A percentile compares a stretch with the other conserved stretches of the same genome.
Conservation (phyloP, 2,113 vertebrate genomes). For the Xiphophorus hellerii region DNA sequence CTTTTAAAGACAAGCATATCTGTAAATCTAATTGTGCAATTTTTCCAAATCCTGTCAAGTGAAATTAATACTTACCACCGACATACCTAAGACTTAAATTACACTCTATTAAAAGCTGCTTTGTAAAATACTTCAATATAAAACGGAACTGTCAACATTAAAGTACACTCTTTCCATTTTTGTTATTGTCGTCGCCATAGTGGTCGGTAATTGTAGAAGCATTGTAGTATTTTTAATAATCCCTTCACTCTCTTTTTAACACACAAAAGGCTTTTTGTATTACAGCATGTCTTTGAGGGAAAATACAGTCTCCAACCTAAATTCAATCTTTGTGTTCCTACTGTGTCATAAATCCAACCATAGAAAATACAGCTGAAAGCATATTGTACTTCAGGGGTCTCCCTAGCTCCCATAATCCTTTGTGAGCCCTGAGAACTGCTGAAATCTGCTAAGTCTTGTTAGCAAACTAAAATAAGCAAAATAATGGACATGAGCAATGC, state of each 20-base stretch:
- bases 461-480: background rate
- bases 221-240: background rate
- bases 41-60: too few species aligned
- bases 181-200: background rate
- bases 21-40: too few species aligned
- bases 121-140: too few species aligned
- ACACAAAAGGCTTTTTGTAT: background rate
- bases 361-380: background rate
- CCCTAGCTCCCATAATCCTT: background rate
- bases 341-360: background rate
- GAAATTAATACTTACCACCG: too few species aligned
- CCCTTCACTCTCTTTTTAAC: background rate
- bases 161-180: background rate
- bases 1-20: too few species aligned
- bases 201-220: background rate
- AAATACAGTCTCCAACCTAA: background rate
- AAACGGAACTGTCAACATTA: too few species aligned
- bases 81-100: too few species aligned
- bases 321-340: background rate
- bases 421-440: background rate
- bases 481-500: slow-evolving; percentile 27
- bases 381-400: background rate
- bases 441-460: background rate
- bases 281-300: background rate
- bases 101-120: too few species aligned